Percentiles rank a stretch among this genome's conserved stretches.
Conservation (phyloP, 2,888 invertebrate species). For the Fragum whitleyi region DNA sequence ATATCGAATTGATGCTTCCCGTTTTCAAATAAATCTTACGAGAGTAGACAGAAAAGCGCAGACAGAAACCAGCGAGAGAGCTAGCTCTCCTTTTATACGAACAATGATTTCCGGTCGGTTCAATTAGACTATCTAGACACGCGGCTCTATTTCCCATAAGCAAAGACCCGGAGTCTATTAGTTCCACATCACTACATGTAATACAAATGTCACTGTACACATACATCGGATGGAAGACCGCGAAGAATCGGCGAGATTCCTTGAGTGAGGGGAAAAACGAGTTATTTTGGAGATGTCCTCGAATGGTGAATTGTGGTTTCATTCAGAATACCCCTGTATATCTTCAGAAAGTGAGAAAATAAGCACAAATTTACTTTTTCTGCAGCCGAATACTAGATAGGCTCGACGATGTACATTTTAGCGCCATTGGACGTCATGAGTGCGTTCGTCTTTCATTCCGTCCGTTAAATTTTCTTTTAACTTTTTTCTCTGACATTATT, state of each 20-base stretch:
- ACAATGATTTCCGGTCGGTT: slow-evolving; percentile 27
- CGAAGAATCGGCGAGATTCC: background rate
- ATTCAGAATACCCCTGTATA: background rate
- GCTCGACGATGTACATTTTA: too few relatives aligned
- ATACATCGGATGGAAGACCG: background rate
- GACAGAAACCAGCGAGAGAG: slow-evolving; percentile 6
- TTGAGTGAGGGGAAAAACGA: background rate
- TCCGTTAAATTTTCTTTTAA: too few relatives aligned
- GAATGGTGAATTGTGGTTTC: background rate
- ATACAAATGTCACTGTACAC: slow-evolving; percentile 52
- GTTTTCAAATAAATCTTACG: slow-evolving; percentile 9
- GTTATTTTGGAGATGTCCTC: background rate
- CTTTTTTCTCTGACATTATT: too few relatives aligned
- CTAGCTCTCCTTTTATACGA: slow-evolving; percentile 12
- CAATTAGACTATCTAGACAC: slow-evolving; percentile 18
- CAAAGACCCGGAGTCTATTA: slow-evolving; percentile 64
- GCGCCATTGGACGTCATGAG: too few relatives aligned
- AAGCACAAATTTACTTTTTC: background rate
- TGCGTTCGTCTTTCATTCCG: too few relatives aligned
- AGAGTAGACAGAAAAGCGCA: background rate
- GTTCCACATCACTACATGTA: slow-evolving; percentile 56
- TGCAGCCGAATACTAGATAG: too few relatives aligned
- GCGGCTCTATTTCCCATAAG: slow-evolving; percentile 62
- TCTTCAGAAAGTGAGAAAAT: background rate
- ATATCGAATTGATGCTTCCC: background rate